Evolutionary conservation across 2,888 invertebrate species (phyloP).

Genomic region (Drosophila silvestris): DNA sequence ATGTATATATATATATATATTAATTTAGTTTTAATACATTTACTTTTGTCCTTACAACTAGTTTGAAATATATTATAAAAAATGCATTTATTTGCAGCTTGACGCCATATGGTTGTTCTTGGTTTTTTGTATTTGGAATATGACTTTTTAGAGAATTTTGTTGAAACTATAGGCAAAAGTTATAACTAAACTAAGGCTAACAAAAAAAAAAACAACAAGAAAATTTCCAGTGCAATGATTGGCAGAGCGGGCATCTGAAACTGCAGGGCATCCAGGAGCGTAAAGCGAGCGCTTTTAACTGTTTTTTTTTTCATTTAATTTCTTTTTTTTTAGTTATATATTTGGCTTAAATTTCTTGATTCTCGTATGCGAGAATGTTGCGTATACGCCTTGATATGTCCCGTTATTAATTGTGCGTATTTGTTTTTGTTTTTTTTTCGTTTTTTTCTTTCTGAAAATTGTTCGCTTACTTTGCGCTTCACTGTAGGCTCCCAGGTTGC

Average conservation of each 20-base stretch:
- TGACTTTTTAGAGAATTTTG: slow-evolving; percentile 80
- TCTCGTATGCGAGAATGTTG: slow-evolving; percentile 28
- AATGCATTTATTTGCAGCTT: slow-evolving; percentile 47
- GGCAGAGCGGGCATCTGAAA: slow-evolving; percentile 18
- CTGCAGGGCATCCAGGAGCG: not conserved
- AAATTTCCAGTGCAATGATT: slow-evolving; percentile 37
- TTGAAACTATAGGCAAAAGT: slow-evolving; percentile 41
- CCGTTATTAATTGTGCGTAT: slow-evolving; percentile 25
- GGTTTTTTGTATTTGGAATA: slow-evolving; percentile 56
- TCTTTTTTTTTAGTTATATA: not conserved
- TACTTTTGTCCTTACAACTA: slow-evolving; percentile 36
- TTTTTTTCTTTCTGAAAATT: slow-evolving; percentile 2
- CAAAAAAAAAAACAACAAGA: slow-evolving; percentile 56
- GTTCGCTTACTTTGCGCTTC: slow-evolving; percentile 3
- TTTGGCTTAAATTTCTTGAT: slow-evolving; percentile 8
- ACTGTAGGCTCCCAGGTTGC: slow-evolving; percentile 1
- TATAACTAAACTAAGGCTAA: slow-evolving; percentile 52
- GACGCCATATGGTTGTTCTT: slow-evolving; percentile 57
- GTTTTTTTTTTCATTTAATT: not conserved
- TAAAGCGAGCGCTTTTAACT: not conserved
- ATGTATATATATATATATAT: not conserved
- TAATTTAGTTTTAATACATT: slow-evolving; percentile 52
- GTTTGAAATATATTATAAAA: slow-evolving; percentile 29
- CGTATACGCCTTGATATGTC: slow-evolving; percentile 79
- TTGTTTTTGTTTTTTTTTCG: not conserved